Conservation (phyloP, 2,888 invertebrate genomes). For the Gortyna flavago region DNA sequence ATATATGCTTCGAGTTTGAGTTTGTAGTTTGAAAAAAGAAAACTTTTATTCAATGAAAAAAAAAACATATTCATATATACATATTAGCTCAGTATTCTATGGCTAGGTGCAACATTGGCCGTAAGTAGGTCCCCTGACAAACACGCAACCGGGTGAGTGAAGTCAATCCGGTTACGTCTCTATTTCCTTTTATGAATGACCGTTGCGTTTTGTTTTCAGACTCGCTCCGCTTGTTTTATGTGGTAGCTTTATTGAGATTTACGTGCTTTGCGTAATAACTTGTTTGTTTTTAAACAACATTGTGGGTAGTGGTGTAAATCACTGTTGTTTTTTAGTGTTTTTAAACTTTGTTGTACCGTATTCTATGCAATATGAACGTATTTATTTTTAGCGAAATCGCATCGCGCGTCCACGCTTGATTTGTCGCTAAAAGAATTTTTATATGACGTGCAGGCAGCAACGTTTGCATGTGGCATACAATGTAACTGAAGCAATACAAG, state of each 20-base stretch:
- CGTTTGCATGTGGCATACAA: background rate
- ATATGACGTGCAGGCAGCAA: background rate
- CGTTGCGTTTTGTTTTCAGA: constrained; percentile 57
- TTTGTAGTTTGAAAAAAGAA: background rate
- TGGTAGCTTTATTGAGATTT: constrained; percentile 37
- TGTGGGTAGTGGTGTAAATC: background rate
- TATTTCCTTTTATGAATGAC: constrained; percentile 67
- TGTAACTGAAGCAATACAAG: background rate
- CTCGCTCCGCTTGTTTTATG: constrained; percentile 42
- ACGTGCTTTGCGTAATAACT: constrained; percentile 9
- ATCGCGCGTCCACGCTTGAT: background rate
- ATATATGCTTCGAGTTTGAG: background rate
- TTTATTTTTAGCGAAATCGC: background rate
- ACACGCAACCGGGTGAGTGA: constrained; percentile 54
- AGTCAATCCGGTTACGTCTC: constrained; percentile 63
- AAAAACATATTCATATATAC: too few relatives aligned
- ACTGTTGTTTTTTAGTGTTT: background rate
- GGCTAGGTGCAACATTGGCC: constrained; percentile 49
- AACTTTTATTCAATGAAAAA: background rate
- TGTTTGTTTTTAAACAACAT: constrained; percentile 1
- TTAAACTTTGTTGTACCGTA: background rate
- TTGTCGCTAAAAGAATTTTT: background rate
- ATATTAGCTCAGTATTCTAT: constrained; percentile 8
- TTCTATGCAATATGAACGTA: background rate
- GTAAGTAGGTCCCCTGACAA: constrained; percentile 58